Base-by-base conservation (phyloP, 2,113 vertebrate species). In the Heterocephalus glaber region DNA sequence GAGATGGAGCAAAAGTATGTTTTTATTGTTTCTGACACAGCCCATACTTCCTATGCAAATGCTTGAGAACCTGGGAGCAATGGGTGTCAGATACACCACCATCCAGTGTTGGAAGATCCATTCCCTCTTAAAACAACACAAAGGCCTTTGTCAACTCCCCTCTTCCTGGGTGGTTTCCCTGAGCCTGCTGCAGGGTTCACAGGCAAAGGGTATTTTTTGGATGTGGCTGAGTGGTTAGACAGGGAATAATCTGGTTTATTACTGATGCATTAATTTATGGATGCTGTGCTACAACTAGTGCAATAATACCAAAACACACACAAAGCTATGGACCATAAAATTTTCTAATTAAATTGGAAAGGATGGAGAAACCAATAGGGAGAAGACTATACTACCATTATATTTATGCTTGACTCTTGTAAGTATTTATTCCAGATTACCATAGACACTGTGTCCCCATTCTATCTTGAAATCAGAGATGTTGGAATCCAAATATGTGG, bases 1-100 rank as follows among this genome's bases (percentile, higher is more conserved):
- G 81, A 93, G 81, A 74, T 72, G 80, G 88, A 92, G 94, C 61
- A 68, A 90, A 89, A 86, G 85, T 13, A 30, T 79, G 56, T 90
- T 87, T 86, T 54, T 96, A 63, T 96, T 95, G 90, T 38, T 86
- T 93, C 93, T 72, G 90, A 87, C 6, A 0, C 7, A 54, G 14
- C 10, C 77, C 77, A 28, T 0, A 14, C 22, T 95, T 96, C 74
- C 92, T 52, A 60, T 24, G 35, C 84, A 89, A 90, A 90, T 0
- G 26, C 41, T 44, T 38, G 82, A 89, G 81, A 88, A 83, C 5
- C 24, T 19, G 8, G 72, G 44, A 96, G 83, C 33, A 49, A 5
- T 22, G 49, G 14, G 58, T 60, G 41, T 77, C 35, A 76, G 86
- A 38, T 35, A 52, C 41, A 24, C 56, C 20, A 8, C 63, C 41